These are phyloP conservation scores for Trichopria drosophilae DNA, from an alignment of 2,888 invertebrate genomes.

Conservation along the genomic window DNA sequence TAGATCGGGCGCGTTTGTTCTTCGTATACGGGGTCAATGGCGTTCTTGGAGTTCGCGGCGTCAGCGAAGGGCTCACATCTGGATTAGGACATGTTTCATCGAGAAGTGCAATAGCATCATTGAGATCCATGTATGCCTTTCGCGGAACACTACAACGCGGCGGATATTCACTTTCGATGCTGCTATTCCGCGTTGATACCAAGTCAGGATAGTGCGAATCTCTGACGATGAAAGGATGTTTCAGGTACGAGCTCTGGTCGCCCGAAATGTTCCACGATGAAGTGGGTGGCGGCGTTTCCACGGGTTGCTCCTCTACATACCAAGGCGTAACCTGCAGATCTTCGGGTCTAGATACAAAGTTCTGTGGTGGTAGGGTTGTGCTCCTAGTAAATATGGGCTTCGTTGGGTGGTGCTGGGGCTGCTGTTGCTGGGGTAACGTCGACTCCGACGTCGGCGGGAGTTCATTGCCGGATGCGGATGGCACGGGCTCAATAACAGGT, in stretches of 20 bases:
- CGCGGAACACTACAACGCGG: slow-evolving; percentile 37
- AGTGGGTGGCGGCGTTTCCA: slow-evolving; percentile 36
- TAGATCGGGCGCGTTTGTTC: slow-evolving; percentile 51
- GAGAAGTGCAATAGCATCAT: slow-evolving; percentile 52
- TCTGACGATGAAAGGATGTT: slow-evolving; percentile 31
- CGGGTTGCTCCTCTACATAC: slow-evolving; percentile 42
- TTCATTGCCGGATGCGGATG: slow-evolving; percentile 11
- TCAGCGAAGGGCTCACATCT: slow-evolving; percentile 51
- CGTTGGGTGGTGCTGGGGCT: slow-evolving; percentile 6
- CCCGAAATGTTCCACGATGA: slow-evolving; percentile 27
- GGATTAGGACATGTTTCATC: slow-evolving; percentile 56
- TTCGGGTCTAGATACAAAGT: slow-evolving; percentile 48
- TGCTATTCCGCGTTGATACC: slow-evolving; percentile 44
- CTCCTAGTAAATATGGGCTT: slow-evolving; percentile 33
- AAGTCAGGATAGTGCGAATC: slow-evolving; percentile 36
- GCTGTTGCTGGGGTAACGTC: slow-evolving; percentile 7
- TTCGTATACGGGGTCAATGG: slow-evolving; percentile 51
- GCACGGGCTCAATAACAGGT: slow-evolving; percentile 26
- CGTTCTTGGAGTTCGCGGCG: slow-evolving; percentile 51
- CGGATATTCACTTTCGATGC: slow-evolving; percentile 47
- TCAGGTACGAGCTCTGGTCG: slow-evolving; percentile 50
- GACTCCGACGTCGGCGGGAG: slow-evolving; percentile 23
- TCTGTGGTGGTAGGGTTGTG: slow-evolving; percentile 35
- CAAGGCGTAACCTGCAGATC: slow-evolving; percentile 52
- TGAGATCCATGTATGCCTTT: slow-evolving; percentile 55